These are phyloP conservation scores for Chironomus tentans DNA, from an alignment of 2,888 invertebrate genomes.

Conservation along the genomic window DNA sequence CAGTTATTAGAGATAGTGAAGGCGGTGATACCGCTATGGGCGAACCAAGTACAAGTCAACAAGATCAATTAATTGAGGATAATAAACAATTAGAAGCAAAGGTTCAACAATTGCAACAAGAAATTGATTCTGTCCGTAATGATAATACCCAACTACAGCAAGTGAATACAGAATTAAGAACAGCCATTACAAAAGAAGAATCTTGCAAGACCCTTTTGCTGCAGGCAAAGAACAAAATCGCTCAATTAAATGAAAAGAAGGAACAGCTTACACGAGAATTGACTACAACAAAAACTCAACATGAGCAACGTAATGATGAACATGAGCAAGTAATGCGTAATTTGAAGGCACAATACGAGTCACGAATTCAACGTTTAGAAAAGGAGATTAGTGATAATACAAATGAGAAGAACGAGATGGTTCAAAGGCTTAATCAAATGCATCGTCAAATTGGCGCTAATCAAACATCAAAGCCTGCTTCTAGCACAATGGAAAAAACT, in stretches of 20 bases:
- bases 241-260: slow-evolving; percentile 59
- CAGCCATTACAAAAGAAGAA: slow-evolving; percentile 60
- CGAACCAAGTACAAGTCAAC: slow-evolving; percentile 43
- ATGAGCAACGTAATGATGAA: slow-evolving; percentile 49
- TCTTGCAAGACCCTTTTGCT: slow-evolving; percentile 58
- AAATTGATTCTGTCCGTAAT: slow-evolving; percentile 48
- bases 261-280: slow-evolving; percentile 49
- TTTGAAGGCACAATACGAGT: slow-evolving; percentile 61
- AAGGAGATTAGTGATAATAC: slow-evolving; percentile 60
- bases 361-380: slow-evolving; percentile 57
- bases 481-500: slow-evolving; percentile 53
- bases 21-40: slow-evolving; percentile 44
- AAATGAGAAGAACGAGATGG: slow-evolving; percentile 48
- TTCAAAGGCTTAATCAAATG: slow-evolving; percentile 48
- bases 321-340: slow-evolving; percentile 51
- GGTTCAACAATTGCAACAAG: slow-evolving; percentile 38
- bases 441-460: slow-evolving; percentile 55
- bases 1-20: slow-evolving; percentile 32
- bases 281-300: slow-evolving; percentile 45
- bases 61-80: slow-evolving; percentile 43
- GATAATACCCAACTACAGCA: slow-evolving; percentile 43
- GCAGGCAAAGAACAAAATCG: slow-evolving; percentile 65
- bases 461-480: slow-evolving; percentile 57
- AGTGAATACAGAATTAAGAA: slow-evolving; percentile 56
- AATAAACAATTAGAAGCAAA: slow-evolving; percentile 40